phyloP scores from a whole-genome alignment of 2,797 vertebrate genomes.

The Platalea minor region DNA sequence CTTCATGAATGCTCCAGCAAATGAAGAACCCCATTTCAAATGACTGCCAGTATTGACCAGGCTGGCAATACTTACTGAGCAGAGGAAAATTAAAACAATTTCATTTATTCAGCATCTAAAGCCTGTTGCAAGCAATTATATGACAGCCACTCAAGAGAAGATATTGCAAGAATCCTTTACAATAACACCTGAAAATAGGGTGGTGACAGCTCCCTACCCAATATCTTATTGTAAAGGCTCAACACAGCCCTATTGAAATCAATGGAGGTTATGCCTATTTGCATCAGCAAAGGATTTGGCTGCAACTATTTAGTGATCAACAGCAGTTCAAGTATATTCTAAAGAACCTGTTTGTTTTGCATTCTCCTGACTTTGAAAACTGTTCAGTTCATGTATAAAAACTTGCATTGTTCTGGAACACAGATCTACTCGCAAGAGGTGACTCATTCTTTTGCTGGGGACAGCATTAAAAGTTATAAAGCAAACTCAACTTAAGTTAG shows the following conservation, averaged over 20 bases:
- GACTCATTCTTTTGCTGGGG: conserved; percentile 13
- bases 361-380: conserved; percentile 5
- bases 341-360: conserved; percentile 30
- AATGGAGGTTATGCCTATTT: background rate
- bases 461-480: conserved; percentile 27
- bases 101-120: background rate
- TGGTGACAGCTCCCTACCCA: background rate
- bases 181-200: background rate
- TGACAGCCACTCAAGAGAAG: background rate
- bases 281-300: background rate
- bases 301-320: background rate
- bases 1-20: background rate
- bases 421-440: background rate
- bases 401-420: conserved; percentile 10
- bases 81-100: background rate
- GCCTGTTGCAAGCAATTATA: background rate
- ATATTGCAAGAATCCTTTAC: background rate
- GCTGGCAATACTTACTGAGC: background rate
- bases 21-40: background rate
- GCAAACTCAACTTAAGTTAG: conserved; percentile 31
- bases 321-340: background rate
- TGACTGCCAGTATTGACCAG: background rate
- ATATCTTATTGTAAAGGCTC: background rate
- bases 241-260: background rate
- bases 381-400: background rate